Percentiles rank a stretch among this genome's conserved stretches.
Evolutionary conservation across 2,888 invertebrate genomes (phyloP).

Genomic region (Pseudococcus jackbeardsleyi): DNA sequence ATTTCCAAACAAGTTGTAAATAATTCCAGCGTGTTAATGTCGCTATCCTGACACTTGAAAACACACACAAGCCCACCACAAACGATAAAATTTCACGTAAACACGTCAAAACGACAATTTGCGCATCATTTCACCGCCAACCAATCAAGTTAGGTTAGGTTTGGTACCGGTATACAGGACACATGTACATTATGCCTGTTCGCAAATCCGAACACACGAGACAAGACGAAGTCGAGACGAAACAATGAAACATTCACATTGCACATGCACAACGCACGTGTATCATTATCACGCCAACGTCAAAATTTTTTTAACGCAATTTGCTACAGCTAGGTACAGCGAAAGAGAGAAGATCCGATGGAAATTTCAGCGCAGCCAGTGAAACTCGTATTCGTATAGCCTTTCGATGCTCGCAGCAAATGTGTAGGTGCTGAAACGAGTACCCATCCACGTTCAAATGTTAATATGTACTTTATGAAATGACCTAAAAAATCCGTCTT

Average conservation of each 20-base stretch:
- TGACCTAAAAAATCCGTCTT: constrained; percentile 54
- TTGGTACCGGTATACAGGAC: too few species aligned
- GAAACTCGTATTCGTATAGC: not conserved
- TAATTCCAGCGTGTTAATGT: not conserved
- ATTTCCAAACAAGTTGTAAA: not conserved
- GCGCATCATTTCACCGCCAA: constrained; percentile 23
- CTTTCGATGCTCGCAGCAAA: not conserved
- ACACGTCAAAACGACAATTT: not conserved
- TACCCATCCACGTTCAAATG: constrained; percentile 11
- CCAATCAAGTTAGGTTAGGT: not conserved
- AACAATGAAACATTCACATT: not conserved
- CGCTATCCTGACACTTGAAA: not conserved
- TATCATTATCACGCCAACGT: constrained; percentile 13
- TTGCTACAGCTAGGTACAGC: not conserved
- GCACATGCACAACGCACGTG: constrained; percentile 26
- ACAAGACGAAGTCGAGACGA: not conserved
- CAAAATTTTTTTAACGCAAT: constrained; percentile 5
- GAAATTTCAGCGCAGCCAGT: not conserved
- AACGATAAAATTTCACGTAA: not conserved
- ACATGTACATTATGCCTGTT: too few species aligned
- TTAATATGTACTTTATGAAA: constrained; percentile 31
- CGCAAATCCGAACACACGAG: too few species aligned
- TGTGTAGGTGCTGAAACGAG: not conserved
- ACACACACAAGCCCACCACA: not conserved
- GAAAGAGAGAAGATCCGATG: not conserved